Evolutionary conservation across 2,797 vertebrate genomes (phyloP).

Genomic region (Setipinna tenuifilis): DNA sequence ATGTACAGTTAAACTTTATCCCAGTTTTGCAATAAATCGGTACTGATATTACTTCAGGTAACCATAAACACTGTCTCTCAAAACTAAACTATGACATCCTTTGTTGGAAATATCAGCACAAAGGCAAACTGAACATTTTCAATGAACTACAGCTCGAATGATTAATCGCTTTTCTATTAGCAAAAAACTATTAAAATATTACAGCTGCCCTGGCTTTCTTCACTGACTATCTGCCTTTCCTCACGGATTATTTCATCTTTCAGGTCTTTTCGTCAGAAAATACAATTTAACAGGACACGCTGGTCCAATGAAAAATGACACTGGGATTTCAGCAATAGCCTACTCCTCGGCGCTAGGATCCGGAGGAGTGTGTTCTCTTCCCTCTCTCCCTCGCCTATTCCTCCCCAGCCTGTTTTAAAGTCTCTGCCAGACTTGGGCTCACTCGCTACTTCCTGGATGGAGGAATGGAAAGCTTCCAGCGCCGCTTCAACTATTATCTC

Average conservation of each 20-base stretch:
- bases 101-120: too few species aligned
- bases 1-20: too few species aligned
- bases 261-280: neutral
- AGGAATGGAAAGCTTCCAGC: constrained; percentile 85
- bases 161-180: neutral
- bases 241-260: neutral
- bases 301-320: neutral
- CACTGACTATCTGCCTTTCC: neutral
- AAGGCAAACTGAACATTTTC: too few species aligned
- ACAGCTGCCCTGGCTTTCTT: neutral
- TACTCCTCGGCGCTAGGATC: constrained; percentile 79
- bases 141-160: too few species aligned
- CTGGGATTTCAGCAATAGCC: constrained; percentile 3
- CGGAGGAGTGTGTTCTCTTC: constrained; percentile 65
- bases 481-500: constrained; percentile 68
- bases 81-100: too few species aligned
- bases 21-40: too few species aligned
- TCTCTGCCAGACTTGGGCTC: constrained; percentile 86
- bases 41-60: too few species aligned
- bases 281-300: neutral
- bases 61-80: too few species aligned
- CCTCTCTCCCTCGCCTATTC: constrained; percentile 47
- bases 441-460: constrained; percentile 89
- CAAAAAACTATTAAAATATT: neutral
- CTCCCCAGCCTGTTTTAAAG: constrained; percentile 86